These are phyloP conservation scores for Trypoxylon attenuatum DNA, from an alignment of 2,888 invertebrate species.

Conservation along the genomic window DNA sequence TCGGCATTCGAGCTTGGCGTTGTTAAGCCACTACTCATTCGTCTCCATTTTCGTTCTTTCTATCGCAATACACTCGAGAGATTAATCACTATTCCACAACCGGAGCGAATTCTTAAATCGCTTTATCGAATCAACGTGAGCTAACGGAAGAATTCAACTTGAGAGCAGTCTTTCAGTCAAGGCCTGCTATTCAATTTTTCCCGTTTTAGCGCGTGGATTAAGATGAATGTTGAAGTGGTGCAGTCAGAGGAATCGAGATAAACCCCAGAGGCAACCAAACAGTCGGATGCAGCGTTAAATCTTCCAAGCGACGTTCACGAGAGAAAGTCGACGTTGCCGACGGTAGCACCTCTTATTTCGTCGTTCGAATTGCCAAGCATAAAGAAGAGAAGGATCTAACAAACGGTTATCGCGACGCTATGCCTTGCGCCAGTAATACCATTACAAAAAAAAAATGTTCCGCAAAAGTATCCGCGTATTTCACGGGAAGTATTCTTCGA, in stretches of 20 bases:
- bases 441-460: not conserved
- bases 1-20: not conserved
- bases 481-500: not conserved
- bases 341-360: not conserved
- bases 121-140: too few species aligned
- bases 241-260: too few species aligned
- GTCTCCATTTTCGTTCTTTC: too few species aligned
- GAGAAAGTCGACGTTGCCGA: not conserved
- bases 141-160: too few species aligned
- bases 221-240: too few species aligned
- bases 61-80: too few species aligned
- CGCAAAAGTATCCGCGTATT: not conserved
- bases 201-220: too few species aligned
- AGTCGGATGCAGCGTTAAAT: not conserved
- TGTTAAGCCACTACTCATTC: not conserved
- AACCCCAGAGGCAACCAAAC: not conserved
- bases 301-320: not conserved
- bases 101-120: too few species aligned
- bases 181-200: too few species aligned
- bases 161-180: too few species aligned
- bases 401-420: not conserved
- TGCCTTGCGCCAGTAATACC: not conserved
- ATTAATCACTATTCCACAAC: too few species aligned
- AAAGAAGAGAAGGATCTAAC: not conserved
- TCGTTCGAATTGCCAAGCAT: not conserved